Percentiles rank a stretch among this genome's conserved stretches.
Conservation (phyloP, 1,140 invertebrate genomes). For the Bicyclus anynana region DNA sequence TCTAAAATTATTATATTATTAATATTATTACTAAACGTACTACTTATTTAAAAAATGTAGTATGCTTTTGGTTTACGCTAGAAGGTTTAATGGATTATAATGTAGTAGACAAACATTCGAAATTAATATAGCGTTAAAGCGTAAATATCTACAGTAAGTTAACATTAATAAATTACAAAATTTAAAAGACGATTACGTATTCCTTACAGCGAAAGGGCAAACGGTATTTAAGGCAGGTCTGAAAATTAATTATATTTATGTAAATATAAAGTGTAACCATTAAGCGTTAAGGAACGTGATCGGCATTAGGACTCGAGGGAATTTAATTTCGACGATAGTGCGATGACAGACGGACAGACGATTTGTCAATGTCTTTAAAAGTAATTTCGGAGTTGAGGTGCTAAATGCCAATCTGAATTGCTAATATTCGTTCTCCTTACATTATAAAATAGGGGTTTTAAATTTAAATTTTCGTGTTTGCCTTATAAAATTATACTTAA, state of each 20-base stretch:
- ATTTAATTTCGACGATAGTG: slow-evolving; percentile 46
- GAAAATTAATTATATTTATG: slow-evolving; percentile 26
- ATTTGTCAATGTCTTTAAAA: slow-evolving; percentile 28
- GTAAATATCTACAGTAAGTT: too few relatives aligned
- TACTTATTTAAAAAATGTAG: too few relatives aligned
- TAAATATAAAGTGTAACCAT: slow-evolving; percentile 25
- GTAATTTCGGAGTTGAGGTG: slow-evolving; percentile 32
- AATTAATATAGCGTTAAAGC: too few relatives aligned
- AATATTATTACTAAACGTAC: too few relatives aligned
- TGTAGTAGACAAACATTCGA: too few relatives aligned
- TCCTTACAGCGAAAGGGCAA: not conserved
- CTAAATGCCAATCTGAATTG: slow-evolving; percentile 50
- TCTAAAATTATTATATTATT: too few relatives aligned
- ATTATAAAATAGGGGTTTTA: not conserved
- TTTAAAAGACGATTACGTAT: slow-evolving; percentile 2
- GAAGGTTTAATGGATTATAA: too few relatives aligned
- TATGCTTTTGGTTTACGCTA: too few relatives aligned
- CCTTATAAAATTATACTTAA: too few relatives aligned
- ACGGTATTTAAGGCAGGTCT: not conserved
- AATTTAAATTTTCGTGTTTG: too few relatives aligned
- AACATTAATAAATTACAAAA: too few relatives aligned
- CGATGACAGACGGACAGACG: slow-evolving; percentile 13
- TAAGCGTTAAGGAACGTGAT: slow-evolving; percentile 41
- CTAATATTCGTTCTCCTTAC: slow-evolving; percentile 28
- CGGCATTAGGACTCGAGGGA: slow-evolving; percentile 33